Conservation (phyloP, 2,888 invertebrate species). For the Drosophila cognata region DNA sequence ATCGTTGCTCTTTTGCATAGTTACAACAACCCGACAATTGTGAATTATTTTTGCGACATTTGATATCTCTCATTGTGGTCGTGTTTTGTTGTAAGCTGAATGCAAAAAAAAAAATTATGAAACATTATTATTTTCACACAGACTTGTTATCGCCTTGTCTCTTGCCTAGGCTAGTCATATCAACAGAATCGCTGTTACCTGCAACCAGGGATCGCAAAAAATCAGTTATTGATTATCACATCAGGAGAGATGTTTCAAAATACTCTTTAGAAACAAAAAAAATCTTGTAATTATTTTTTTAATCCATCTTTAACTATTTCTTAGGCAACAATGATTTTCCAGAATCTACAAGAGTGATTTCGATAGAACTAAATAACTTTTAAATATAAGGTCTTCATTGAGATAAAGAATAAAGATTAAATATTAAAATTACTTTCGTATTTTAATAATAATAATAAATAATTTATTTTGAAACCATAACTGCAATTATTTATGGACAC, state of each 20-base stretch:
- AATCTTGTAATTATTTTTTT: background rate
- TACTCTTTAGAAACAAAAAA: background rate
- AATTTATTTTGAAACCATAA: background rate
- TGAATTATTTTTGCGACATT: constrained; percentile 67
- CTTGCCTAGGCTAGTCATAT: constrained; percentile 9
- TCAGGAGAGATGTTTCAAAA: no score
- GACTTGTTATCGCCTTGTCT: constrained; percentile 17
- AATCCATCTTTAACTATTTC: background rate
- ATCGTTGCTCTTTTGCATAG: constrained; percentile 74
- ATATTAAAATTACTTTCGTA: background rate
- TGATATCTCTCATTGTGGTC: constrained; percentile 75
- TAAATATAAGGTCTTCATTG: background rate
- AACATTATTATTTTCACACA: constrained; percentile 51
- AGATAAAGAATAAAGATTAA: background rate
- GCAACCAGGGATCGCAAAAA: background rate
- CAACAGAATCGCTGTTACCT: constrained; percentile 18
- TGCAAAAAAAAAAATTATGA: constrained; percentile 56
- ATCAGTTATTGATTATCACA: background rate
- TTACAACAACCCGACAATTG: constrained; percentile 64
- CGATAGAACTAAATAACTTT: background rate
- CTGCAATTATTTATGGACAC: background rate
- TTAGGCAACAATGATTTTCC: background rate
- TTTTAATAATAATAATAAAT: background rate
- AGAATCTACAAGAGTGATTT: background rate
- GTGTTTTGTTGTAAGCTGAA: constrained; percentile 44